Conservation (phyloP, 2,888 invertebrate genomes). For the Drosophila melanocephala region DNA sequence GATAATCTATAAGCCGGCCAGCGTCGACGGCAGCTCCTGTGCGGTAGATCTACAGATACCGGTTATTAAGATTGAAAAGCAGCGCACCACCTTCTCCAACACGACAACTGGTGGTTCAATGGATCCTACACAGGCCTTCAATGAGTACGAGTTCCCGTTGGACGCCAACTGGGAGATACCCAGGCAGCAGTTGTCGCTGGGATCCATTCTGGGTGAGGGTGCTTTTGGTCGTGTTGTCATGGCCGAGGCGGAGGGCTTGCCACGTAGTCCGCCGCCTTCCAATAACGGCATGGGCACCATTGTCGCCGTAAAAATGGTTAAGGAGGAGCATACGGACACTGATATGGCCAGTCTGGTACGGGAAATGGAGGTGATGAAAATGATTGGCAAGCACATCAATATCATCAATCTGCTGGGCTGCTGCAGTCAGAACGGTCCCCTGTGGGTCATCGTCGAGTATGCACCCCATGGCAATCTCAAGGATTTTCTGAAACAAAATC, state of each 20-base stretch:
- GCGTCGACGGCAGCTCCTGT: slow-evolving; percentile 83
- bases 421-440: slow-evolving; percentile 96
- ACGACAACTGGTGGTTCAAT: slow-evolving; percentile 86
- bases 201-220: slow-evolving; percentile 96
- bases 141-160: slow-evolving; percentile 97
- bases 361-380: slow-evolving; percentile 99
- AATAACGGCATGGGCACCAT: slow-evolving; percentile 86
- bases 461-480: slow-evolving; percentile 97
- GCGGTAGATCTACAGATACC: slow-evolving; percentile 88
- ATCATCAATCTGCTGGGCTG: slow-evolving; percentile 98
- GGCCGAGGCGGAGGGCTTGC: slow-evolving; percentile 90
- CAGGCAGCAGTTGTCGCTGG: slow-evolving; percentile 91
- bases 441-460: slow-evolving; percentile 95
- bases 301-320: slow-evolving; percentile 99
- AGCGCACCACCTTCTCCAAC: slow-evolving; percentile 90
- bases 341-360: slow-evolving; percentile 98
- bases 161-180: slow-evolving; percentile 98
- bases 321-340: slow-evolving; percentile 98
- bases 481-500: slow-evolving; percentile 95
- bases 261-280: slow-evolving; percentile 52
- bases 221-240: slow-evolving; percentile 99
- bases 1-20: slow-evolving; percentile 92
- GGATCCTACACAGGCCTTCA: slow-evolving; percentile 89
- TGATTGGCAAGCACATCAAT: slow-evolving; percentile 98
- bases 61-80: slow-evolving; percentile 95